Percentiles rank a stretch among this genome's conserved stretches.
phyloP scores from a whole-genome alignment of 2,888 invertebrate species.

The Spisula subtruncata region DNA sequence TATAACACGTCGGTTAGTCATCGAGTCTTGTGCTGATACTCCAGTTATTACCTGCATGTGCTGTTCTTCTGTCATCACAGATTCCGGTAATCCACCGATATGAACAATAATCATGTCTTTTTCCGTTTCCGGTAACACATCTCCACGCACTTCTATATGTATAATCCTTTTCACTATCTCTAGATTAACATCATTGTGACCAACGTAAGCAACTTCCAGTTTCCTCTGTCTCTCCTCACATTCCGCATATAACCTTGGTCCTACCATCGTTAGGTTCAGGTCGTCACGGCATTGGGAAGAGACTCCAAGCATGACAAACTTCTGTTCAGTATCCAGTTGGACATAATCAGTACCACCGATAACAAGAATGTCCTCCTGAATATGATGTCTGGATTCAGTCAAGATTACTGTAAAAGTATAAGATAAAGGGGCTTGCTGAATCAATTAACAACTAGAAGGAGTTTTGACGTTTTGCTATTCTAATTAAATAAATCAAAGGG shows the following conservation, averaged over 20 bases:
- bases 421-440: background rate
- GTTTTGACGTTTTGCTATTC: no score
- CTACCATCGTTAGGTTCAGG: conserved; percentile 50
- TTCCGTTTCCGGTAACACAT: conserved; percentile 56
- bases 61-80: conserved; percentile 41
- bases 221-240: conserved; percentile 37
- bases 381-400: background rate
- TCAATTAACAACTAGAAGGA: no score
- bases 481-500: no score
- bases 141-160: conserved; percentile 54
- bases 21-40: conserved; percentile 24
- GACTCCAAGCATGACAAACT: conserved; percentile 45
- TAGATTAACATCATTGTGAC: conserved; percentile 51
- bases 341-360: conserved; percentile 55
- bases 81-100: conserved; percentile 60
- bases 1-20: conserved; percentile 42
- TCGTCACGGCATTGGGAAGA: conserved; percentile 52
- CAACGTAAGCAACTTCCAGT: conserved; percentile 57
- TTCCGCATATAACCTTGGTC: conserved; percentile 52
- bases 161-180: conserved; percentile 59
- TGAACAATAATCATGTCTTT: conserved; percentile 57
- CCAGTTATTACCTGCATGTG: conserved; percentile 45
- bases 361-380: conserved; percentile 45
- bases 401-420: conserved; percentile 33
- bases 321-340: conserved; percentile 45